Base-by-base conservation (phyloP, 2,888 invertebrate species). In the Cheilosia scutellata region DNA sequence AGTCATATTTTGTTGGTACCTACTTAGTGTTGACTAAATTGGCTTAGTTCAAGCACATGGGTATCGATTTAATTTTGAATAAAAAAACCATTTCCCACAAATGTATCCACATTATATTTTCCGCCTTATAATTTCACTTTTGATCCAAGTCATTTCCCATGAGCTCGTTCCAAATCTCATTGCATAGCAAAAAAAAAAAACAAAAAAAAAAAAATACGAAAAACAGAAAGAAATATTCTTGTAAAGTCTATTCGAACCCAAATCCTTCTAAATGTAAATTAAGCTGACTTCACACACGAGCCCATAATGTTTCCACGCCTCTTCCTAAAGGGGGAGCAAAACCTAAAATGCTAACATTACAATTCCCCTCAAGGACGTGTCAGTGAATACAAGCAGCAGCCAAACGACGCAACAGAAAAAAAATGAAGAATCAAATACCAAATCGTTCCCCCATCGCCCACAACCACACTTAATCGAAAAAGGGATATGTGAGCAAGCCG, bases 221-320 rank as follows among this genome's bases (percentile, higher is more conserved):
- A 37, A 55, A 68, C 31, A 68, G 2, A 5, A 4, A 4, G 4
- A 47, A 5, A 63, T 33, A 7, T 33, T 20, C n/a, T 13, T 58
- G 13, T 27, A 49, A 58, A 66, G 58, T 66, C 57, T 51, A 51
- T 49, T 60, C 29, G 66, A 33, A 51, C 62, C 29, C 63, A 63
- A 78, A 78, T 63, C 78, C 70, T 78, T 71, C 63, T 78, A 70
- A 78, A 78, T 78, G 70, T 78, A 71, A 77, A 77, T 70, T 62
- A 77, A 70, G 53, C 77, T 55, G 53, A 78, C 62, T 71, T 62
- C 62, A 63, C 55, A 77, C 55, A 77, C 55, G 66, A 76, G 66
- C 58, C 53, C 20, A 20, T 0, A 25, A 1, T 31, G 5, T 7
- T 1, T 16, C 49, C 33, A 27, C 60, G 2, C 4, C 13, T 9